Conservation (phyloP, 2,113 vertebrate genomes). For the Tragelaphus scriptus region DNA sequence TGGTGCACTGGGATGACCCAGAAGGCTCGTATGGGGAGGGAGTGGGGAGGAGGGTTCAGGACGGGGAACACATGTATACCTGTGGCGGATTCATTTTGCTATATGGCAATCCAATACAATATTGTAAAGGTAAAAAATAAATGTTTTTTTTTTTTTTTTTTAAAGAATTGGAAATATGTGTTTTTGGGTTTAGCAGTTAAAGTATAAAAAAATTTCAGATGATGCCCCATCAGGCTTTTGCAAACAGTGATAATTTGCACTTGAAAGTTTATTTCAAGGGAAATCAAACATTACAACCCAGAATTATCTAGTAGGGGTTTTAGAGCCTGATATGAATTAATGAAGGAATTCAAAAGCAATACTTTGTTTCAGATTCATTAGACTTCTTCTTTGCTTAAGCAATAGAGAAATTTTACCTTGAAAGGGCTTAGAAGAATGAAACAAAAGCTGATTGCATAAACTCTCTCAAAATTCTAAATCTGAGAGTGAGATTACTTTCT, state of each 20-base stretch:
- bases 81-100: too few species aligned
- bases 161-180: background rate
- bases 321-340: background rate
- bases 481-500: background rate
- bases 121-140: too few species aligned
- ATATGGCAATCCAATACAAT: too few species aligned
- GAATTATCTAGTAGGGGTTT: background rate
- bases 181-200: background rate
- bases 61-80: too few species aligned
- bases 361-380: background rate
- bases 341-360: slow-evolving; percentile 12
- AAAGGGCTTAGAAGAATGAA: slow-evolving; percentile 28
- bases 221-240: background rate
- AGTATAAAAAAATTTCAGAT: background rate
- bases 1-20: too few species aligned
- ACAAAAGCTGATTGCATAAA: slow-evolving; percentile 6
- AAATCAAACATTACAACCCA: background rate
- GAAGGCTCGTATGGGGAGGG: too few species aligned
- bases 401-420: background rate
- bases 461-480: background rate
- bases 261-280: background rate
- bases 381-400: background rate
- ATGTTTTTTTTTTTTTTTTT: too few species aligned
- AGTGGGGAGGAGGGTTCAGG: too few species aligned
- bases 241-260: background rate